These are phyloP conservation scores for Ursus arctos DNA, from an alignment of 2,113 vertebrate genomes.

Conservation along the genomic window DNA sequence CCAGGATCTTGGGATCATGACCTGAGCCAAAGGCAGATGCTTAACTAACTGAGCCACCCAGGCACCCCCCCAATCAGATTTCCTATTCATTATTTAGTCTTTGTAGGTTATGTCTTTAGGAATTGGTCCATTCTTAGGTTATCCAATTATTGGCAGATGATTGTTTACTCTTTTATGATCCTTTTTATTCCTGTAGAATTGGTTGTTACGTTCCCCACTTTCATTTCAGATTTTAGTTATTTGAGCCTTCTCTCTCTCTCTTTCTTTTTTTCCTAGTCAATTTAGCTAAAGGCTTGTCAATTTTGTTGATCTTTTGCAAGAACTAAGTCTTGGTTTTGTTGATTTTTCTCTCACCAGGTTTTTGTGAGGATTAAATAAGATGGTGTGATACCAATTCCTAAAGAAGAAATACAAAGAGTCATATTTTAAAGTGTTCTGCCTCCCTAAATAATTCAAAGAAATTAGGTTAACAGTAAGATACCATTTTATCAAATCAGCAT, in stretches of 20 bases:
- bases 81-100: conserved; percentile 1
- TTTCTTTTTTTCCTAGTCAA: neutral
- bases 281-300: neutral
- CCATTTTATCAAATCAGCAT: neutral
- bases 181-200: conserved; percentile 14
- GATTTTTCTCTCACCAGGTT: neutral
- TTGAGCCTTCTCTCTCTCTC: neutral
- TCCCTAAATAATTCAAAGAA: conserved; percentile 14
- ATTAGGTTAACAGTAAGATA: neutral
- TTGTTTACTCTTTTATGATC: neutral
- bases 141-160: neutral
- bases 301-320: neutral
- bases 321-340: neutral
- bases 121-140: neutral
- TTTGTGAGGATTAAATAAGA: conserved; percentile 28
- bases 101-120: neutral
- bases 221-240: conserved; percentile 4
- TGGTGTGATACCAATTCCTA: neutral
- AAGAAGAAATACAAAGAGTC: conserved; percentile 7
- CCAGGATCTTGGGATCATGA: no score
- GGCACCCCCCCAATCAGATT: neutral
- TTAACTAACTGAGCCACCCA: neutral
- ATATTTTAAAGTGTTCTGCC: neutral
- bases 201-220: neutral
- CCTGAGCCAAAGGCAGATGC: no score